phyloP scores from a whole-genome alignment of 2,888 invertebrate genomes.

The Diarsia mendica region DNA sequence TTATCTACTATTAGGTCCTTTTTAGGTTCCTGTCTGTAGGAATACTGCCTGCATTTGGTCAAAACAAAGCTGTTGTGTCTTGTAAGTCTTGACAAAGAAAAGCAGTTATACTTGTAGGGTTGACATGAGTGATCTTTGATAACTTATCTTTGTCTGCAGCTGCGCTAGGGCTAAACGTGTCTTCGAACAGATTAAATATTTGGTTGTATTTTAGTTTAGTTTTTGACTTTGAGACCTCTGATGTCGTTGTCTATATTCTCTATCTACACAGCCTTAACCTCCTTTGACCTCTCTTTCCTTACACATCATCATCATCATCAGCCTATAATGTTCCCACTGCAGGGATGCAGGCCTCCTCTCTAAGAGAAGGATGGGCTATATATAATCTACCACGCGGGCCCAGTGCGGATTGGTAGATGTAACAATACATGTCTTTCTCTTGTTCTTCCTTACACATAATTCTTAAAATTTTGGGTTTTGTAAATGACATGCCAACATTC shows the following conservation, averaged over 20 bases:
- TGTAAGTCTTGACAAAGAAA: constrained; percentile 12
- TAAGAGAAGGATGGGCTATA: too few species aligned
- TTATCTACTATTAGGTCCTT: too few species aligned
- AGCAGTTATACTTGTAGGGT: not conserved
- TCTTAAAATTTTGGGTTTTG: too few species aligned
- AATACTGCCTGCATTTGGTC: not conserved
- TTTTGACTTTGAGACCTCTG: not conserved
- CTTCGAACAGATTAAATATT: not conserved
- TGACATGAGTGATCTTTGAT: constrained; percentile 27
- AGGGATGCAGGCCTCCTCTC: too few species aligned
- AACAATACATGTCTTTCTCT: too few species aligned
- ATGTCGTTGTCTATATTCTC: not conserved
- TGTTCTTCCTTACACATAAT: too few species aligned
- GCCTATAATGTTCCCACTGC: too few species aligned
- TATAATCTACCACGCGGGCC: too few species aligned
- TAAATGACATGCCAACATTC: too few species aligned
- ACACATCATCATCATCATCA: too few species aligned
- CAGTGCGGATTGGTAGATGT: too few species aligned
- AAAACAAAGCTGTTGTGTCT: not conserved
- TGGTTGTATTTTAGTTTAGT: not conserved
- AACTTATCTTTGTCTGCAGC: constrained; percentile 30
- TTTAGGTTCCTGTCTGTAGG: not conserved
- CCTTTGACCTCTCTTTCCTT: not conserved
- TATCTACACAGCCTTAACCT: not conserved
- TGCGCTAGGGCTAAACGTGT: not conserved